phyloP scores from a whole-genome alignment of 2,888 invertebrate genomes.

The Balanococcus diminutus region DNA sequence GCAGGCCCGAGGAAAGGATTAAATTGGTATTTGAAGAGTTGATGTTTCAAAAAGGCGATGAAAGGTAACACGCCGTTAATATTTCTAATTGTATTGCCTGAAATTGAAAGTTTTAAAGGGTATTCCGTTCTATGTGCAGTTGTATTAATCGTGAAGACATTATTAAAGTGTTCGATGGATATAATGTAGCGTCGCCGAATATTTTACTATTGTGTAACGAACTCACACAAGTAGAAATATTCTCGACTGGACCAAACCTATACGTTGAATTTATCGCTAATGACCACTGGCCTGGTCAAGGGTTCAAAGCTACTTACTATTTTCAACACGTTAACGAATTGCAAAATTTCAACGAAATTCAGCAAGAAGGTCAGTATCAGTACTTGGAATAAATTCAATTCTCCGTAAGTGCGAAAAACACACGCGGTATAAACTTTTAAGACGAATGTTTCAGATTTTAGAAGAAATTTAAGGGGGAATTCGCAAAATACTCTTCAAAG shows the following conservation, averaged over 20 bases:
- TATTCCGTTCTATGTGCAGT: no score
- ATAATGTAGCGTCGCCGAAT: constrained; percentile 73
- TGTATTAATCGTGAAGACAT: constrained; percentile 82
- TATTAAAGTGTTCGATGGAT: constrained; percentile 84
- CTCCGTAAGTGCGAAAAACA: not conserved
- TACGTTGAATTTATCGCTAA: constrained; percentile 85
- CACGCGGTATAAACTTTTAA: not conserved
- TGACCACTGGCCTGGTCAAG: constrained; percentile 78
- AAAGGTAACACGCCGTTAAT: constrained; percentile 67
- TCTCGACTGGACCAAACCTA: constrained; percentile 82
- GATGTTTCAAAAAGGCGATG: constrained; percentile 76
- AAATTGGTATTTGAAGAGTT: constrained; percentile 83
- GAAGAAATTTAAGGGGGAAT: constrained; percentile 40
- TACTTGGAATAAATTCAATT: not conserved
- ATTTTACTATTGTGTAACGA: constrained; percentile 85
- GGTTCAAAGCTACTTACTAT: constrained; percentile 77
- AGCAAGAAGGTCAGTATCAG: constrained; percentile 55
- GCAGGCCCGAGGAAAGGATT: constrained; percentile 73
- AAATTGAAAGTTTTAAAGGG: not conserved
- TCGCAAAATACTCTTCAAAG: not conserved
- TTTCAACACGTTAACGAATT: constrained; percentile 71
- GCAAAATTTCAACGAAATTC: constrained; percentile 57
- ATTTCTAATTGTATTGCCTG: not conserved
- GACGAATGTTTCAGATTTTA: constrained; percentile 29
- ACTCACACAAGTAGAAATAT: constrained; percentile 76